Evolutionary conservation across 2,797 vertebrate genomes (phyloP).

Genomic region (Sphenodon punctatus): DNA sequence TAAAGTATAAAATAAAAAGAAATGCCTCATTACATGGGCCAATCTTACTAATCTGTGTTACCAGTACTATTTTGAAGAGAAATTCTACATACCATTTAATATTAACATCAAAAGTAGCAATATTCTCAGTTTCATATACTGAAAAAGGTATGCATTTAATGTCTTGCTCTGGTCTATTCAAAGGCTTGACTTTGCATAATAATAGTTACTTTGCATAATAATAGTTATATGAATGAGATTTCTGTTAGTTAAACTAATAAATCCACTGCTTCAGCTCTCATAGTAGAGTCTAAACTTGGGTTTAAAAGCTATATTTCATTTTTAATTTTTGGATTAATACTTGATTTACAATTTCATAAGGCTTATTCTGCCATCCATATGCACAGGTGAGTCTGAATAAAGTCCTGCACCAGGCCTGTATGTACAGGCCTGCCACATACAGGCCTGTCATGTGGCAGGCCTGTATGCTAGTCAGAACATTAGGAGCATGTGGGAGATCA

Average conservation of each 20-base stretch:
- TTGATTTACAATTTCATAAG: background rate
- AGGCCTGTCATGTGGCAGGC: too few species aligned
- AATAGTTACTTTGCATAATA: background rate
- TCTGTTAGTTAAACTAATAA: background rate
- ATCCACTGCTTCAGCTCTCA: background rate
- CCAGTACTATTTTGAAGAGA: background rate
- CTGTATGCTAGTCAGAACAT: too few species aligned
- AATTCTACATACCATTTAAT: background rate
- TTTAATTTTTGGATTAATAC: conserved; percentile 25
- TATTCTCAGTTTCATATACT: background rate
- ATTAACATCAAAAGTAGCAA: background rate
- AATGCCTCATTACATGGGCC: background rate
- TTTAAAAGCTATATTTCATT: background rate
- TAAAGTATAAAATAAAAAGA: background rate
- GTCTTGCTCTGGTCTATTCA: background rate
- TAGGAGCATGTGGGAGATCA: too few species aligned
- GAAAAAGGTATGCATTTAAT: background rate
- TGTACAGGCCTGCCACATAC: too few species aligned
- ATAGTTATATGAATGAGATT: background rate
- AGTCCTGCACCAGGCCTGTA: too few species aligned
- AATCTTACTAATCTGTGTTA: background rate
- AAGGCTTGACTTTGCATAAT: background rate
- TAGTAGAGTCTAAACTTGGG: background rate
- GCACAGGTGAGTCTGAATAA: background rate
- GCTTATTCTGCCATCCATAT: background rate